Conservation (phyloP, 2,797 vertebrate species). For the Sebastiscus tertius region DNA sequence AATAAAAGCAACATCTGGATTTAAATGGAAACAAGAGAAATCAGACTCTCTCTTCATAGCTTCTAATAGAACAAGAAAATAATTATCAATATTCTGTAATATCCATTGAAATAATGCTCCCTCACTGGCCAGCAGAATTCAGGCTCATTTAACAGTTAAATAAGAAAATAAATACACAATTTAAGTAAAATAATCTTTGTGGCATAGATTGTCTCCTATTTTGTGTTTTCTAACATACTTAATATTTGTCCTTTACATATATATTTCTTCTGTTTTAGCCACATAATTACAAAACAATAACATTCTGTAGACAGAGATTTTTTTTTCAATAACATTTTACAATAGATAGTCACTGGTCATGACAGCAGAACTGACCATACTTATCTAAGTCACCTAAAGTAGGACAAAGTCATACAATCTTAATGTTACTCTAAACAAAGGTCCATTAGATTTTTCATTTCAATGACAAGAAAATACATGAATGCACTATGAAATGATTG, state of each 20-base stretch:
- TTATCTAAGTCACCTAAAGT: slow-evolving; percentile 54
- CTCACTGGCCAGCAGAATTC: slow-evolving; percentile 84
- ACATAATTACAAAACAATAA: slow-evolving; percentile 69
- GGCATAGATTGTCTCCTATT: slow-evolving; percentile 82
- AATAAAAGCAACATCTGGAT: slow-evolving; percentile 49
- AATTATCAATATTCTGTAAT: slow-evolving; percentile 38
- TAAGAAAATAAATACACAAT: slow-evolving; percentile 84
- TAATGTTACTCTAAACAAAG: slow-evolving; percentile 52
- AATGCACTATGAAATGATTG: slow-evolving; percentile 61
- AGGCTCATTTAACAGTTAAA: slow-evolving; percentile 74
- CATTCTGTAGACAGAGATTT: slow-evolving; percentile 66
- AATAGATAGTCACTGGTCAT: slow-evolving; percentile 55
- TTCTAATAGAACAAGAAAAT: slow-evolving; percentile 40
- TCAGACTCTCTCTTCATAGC: slow-evolving; percentile 19
- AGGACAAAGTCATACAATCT: slow-evolving; percentile 55
- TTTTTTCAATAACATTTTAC: slow-evolving; percentile 61
- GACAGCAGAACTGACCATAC: slow-evolving; percentile 57
- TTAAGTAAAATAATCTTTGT: slow-evolving; percentile 76
- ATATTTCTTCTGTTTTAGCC: slow-evolving; percentile 64
- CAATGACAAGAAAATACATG: slow-evolving; percentile 50
- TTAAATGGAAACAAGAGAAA: slow-evolving; percentile 42
- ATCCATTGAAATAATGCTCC: slow-evolving; percentile 66
- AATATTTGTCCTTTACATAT: slow-evolving; percentile 56
- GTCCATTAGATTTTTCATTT: slow-evolving; percentile 50
- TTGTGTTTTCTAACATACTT: slow-evolving; percentile 55